Evolutionary conservation across 2,113 vertebrate species (phyloP).

Genomic region (Tetrax tetrax): DNA sequence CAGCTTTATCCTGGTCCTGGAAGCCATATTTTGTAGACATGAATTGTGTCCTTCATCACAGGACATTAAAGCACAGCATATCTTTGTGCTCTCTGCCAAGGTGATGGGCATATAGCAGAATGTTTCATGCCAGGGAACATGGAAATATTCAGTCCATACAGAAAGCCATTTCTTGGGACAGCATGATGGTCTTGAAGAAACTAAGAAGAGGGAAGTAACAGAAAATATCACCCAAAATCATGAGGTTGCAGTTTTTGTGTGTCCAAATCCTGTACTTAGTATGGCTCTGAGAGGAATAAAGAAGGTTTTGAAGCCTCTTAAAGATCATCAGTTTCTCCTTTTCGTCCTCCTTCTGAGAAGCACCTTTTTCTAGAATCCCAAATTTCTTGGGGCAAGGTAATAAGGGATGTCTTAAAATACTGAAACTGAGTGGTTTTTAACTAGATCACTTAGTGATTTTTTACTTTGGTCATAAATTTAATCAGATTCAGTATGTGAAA

Average conservation of each 20-base stretch:
- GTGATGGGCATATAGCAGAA: background rate
- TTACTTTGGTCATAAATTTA: background rate
- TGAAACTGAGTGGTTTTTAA: background rate
- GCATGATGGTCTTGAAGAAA: background rate
- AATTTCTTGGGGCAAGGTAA: background rate
- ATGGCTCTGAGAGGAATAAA: background rate
- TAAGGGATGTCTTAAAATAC: background rate
- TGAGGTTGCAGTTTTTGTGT: background rate
- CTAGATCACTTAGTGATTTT: background rate
- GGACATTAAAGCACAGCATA: accelerated
- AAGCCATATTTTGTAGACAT: accelerated
- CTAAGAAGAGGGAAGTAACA: background rate
- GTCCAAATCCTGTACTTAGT: background rate
- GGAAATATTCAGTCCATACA: background rate
- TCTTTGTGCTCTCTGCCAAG: background rate
- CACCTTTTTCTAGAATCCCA: background rate
- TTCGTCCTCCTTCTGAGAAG: background rate
- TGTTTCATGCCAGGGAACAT: background rate
- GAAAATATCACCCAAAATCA: background rate
- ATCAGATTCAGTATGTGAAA: background rate
- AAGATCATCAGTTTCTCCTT: background rate
- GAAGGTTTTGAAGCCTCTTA: background rate
- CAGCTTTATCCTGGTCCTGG: background rate
- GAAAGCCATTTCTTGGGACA: background rate
- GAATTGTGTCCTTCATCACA: background rate